Evolutionary conservation across 2,113 vertebrate genomes (phyloP).

Genomic region (Chionomys nivalis): DNA sequence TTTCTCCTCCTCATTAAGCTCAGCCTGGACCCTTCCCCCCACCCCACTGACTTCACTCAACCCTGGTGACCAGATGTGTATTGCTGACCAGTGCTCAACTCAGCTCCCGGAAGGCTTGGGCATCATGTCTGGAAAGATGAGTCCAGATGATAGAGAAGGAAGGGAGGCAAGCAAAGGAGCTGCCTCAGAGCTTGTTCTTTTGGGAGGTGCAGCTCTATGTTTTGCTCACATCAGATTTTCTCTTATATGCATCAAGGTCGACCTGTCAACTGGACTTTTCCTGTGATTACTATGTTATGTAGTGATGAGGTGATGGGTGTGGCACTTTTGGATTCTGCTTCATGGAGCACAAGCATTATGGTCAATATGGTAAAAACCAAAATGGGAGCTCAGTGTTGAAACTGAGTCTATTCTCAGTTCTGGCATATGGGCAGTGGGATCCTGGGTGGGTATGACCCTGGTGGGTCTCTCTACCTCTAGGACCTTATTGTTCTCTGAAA

Average conservation of each 20-base stretch:
- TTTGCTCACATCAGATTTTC: not conserved
- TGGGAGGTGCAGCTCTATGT: not conserved
- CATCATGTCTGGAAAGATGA: not conserved
- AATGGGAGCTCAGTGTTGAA: not conserved
- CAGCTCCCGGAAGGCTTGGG: not conserved
- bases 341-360: not conserved
- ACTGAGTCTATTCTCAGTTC: not conserved
- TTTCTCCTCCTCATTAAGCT: constrained; percentile 34
- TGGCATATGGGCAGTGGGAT: not conserved
- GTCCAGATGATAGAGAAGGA: not conserved
- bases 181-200: not conserved
- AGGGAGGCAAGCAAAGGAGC: not conserved
- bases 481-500: not conserved
- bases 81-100: not conserved
- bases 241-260: not conserved
- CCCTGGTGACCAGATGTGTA: not conserved
- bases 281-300: not conserved
- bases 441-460: not conserved
- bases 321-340: not conserved
- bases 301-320: not conserved
- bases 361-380: not conserved
- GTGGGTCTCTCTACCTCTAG: not conserved
- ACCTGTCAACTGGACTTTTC: not conserved
- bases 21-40: not conserved
- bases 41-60: not conserved